Percentiles rank a stretch among this genome's conserved stretches.
Evolutionary conservation across 2,797 vertebrate species (phyloP).

Genomic region (Melanitta fusca): DNA sequence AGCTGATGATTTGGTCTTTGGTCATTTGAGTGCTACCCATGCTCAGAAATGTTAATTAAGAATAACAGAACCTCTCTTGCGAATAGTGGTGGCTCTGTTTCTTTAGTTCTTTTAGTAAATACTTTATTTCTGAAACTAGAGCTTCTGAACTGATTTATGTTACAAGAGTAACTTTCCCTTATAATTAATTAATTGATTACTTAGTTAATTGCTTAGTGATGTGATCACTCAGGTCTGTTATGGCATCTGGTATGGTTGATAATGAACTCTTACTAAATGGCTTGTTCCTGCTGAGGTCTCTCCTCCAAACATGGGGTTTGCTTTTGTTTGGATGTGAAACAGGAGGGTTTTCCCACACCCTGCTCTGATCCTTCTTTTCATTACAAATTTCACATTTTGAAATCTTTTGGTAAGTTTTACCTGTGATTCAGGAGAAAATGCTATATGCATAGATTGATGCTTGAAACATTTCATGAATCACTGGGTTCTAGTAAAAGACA

Average conservation of each 20-base stretch:
- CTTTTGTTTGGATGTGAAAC: background rate
- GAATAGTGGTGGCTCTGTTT: background rate
- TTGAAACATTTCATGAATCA: background rate
- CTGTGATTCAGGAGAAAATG: background rate
- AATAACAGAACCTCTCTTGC: constrained; percentile 10
- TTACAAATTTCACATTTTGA: background rate
- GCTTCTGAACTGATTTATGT: constrained; percentile 51
- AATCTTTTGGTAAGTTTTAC: background rate
- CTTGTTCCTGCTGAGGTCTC: background rate
- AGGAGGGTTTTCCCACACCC: background rate
- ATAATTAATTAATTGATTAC: constrained; percentile 71
- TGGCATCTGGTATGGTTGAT: background rate
- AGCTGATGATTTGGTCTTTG: background rate
- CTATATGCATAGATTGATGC: too few relatives aligned
- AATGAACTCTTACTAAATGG: background rate
- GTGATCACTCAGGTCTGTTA: background rate
- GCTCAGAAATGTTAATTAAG: constrained; percentile 65
- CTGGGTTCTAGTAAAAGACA: background rate
- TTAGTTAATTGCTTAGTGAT: constrained; percentile 62
- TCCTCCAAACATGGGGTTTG: accelerated
- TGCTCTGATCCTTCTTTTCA: accelerated
- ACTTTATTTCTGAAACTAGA: constrained; percentile 60
- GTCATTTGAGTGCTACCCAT: constrained; percentile 7
- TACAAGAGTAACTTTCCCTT: constrained; percentile 60
- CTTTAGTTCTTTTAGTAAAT: constrained; percentile 18